Evolutionary conservation across 1,140 invertebrate genomes (phyloP), one percentile per base, ranked within the genome.

Genomic region (Tetramorium alpestre): DNA sequence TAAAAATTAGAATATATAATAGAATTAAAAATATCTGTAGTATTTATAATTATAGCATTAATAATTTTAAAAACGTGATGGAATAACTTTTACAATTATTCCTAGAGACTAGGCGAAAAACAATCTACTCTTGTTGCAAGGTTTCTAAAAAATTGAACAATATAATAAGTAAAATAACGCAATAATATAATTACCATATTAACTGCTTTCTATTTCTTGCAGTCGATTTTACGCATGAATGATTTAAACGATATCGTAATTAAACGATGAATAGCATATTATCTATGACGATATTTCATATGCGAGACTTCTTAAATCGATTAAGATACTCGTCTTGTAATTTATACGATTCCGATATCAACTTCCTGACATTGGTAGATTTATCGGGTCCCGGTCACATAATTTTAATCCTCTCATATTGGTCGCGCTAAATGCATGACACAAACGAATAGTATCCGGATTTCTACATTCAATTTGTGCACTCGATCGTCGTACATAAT

Each of bases 371-470:
- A 44, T 41, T 76, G 70, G 62, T 18, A 65, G 75, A 86, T 78
- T 64, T 78, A 86, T 77, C 72, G 41, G n/a, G 22, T 78, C 69
- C 76, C 82, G 62, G 22, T 56, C 28, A 22, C 54, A 54, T 80
- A 80, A 70, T 70, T 67, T 65, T 81, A 65, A 70, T 67, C 47
- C 51, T 70, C 13, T 54, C n/a, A 49, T 47, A 44, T 65, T 22
- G 44, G 44, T 38, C 10, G 44, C 4, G 11, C 25, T 64, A 67
- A 56, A 76, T 60, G 22, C 56, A 41, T 44, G 75, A 33, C 56
- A 44, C 10, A n/a, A 76, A 62, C 41, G 41, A 77, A 60, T 76
- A 58, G 33, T 44, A 76, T 28, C 1, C 41, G 56, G 75, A 77
- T 77, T 77, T 60, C 56, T 62, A n/a, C 73, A 60, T 76, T 76